Evolutionary conservation across 2,888 invertebrate genomes (phyloP).

Genomic region (Metacarcinus magister): DNA sequence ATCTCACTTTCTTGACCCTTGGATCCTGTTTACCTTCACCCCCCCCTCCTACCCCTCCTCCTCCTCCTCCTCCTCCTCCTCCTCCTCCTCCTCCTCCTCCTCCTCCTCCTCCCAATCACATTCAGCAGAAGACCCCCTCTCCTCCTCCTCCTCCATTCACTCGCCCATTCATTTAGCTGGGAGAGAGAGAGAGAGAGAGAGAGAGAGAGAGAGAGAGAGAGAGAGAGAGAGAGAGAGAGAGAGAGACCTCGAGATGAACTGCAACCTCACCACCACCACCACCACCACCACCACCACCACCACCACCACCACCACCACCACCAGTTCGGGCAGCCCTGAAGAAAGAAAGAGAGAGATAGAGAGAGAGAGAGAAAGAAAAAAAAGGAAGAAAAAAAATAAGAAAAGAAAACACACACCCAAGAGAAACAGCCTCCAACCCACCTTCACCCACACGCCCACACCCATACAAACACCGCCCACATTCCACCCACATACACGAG

Average conservation of each 20-base stretch:
- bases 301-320: too few species aligned
- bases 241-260: not conserved
- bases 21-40: constrained; percentile 36
- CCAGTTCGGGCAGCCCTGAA: not conserved
- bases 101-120: not conserved
- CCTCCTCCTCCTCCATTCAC: constrained; percentile 12
- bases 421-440: not conserved
- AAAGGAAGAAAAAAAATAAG: not conserved
- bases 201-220: not conserved
- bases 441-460: not conserved
- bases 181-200: constrained; percentile 45
- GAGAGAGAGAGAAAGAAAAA: not conserved
- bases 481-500: not conserved
- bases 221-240: not conserved
- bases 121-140: not conserved
- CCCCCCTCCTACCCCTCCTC: not conserved
- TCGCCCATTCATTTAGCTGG: constrained; percentile 14
- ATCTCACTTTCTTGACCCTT: not conserved
- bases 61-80: not conserved
- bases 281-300: not conserved
- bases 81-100: constrained; percentile 26
- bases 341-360: not conserved
- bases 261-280: too few species aligned
- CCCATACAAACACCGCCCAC: not conserved
- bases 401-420: not conserved